Evolutionary conservation across 2,113 vertebrate genomes (phyloP), one percentile per base, ranked within the genome.

Genomic region (Hymenochirus boettgeri): DNA sequence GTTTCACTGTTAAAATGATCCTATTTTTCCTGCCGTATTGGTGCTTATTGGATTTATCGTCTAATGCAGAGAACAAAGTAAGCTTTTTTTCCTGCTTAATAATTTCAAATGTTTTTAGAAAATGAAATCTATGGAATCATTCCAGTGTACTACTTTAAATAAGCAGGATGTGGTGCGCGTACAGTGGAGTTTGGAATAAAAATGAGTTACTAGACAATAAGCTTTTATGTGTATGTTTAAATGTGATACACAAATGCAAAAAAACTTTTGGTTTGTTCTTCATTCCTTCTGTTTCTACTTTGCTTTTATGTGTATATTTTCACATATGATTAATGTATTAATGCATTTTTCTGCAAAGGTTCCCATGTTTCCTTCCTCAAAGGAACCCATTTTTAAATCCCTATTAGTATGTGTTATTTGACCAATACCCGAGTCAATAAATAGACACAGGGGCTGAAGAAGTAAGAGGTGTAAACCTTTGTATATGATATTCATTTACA

Each of bases 81-180:
- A 35, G 33, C 33, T 35, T 35, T 35, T 10, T 7, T 18, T 25
- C 26, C 60, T 58, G 55, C 55, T 27, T 59, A 59, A 22, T 19
- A 39, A 33, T 26, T 67, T 22, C 39, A 58, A 23, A 24, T n/a
- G 46, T 9, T 51, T 67, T 67, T 67, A 58, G 45, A 67, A 67
- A 67, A 58, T 50, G 45, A 42, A 59, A 67, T 55, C 7, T 17
- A 25, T 67, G 56, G 48, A 51, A 51, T 37, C 24, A 42, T 22
- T 35, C 52, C 33, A 37, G 29, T 26, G 45, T 26, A 21, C 46
- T 67, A 22, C 29, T 67, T 59, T 42, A 45, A 67, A 67, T 67
- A 67, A 59, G 64, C 64, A 67, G 64, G 64, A 67, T 67, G 64
- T 67, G 64, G 64, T 57, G 35, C 39, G 56, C 47, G 39, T 57